phyloP scores from a whole-genome alignment of 2,888 invertebrate species.

The Leucophenga maculata region DNA sequence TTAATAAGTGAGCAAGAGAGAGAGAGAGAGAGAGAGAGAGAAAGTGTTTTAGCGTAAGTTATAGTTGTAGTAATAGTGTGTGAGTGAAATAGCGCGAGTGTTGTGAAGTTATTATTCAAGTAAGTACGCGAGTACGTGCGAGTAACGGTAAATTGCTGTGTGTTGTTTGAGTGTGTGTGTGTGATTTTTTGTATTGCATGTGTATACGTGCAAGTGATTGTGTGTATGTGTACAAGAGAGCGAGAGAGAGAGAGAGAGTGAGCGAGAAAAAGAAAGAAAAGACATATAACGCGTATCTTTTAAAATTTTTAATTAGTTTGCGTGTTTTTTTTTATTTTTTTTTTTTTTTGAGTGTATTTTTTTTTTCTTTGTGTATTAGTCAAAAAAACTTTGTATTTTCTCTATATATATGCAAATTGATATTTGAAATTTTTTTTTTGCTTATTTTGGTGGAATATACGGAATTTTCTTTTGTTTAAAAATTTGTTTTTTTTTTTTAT shows the following conservation, averaged over 20 bases:
- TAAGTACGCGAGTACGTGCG: too few relatives aligned
- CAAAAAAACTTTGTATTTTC: neutral
- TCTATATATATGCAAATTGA: constrained; percentile 6
- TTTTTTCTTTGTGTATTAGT: too few relatives aligned
- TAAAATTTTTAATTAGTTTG: neutral
- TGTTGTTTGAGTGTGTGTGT: neutral
- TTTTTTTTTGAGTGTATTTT: neutral
- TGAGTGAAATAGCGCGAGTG: too few relatives aligned
- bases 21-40: constrained; percentile 1
- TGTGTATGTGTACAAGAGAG: neutral
- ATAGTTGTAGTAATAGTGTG: too few relatives aligned
- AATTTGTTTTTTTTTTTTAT: neutral
- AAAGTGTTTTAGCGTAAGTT: neutral
- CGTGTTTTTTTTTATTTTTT: neutral
- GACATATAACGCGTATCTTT: neutral
- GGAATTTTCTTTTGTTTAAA: neutral
- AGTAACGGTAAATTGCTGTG: too few relatives aligned
- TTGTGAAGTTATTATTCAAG: too few relatives aligned
- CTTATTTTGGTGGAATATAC: neutral
- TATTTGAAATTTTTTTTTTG: neutral
- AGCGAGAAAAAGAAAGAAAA: neutral
- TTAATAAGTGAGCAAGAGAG: neutral
- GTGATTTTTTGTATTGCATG: neutral
- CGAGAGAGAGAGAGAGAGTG: neutral
- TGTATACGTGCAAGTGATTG: neutral